Conservation (phyloP, 2,888 invertebrate genomes). For the Nebria salina region DNA sequence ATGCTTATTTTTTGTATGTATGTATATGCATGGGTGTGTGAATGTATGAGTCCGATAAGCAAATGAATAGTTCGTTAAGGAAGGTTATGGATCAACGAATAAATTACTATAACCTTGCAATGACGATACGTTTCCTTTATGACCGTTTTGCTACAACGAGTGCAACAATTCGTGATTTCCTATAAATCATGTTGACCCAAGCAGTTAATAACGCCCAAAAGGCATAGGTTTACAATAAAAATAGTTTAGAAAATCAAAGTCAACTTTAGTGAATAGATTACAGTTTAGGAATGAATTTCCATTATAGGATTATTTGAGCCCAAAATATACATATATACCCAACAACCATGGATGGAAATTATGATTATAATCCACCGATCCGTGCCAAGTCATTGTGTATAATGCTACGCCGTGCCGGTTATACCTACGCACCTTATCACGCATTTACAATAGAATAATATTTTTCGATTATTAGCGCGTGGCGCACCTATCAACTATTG, state of each 20-base stretch:
- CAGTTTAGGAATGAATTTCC: too few species aligned
- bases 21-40: slow-evolving; percentile 15
- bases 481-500: background rate
- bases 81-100: slow-evolving; percentile 44
- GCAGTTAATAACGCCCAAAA: too few species aligned
- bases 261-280: too few species aligned
- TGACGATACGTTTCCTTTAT: slow-evolving; percentile 32
- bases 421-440: background rate
- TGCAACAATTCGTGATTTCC: slow-evolving; percentile 20
- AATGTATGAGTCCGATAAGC: slow-evolving; percentile 24
- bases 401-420: background rate
- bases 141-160: slow-evolving; percentile 10
- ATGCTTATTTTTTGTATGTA: slow-evolving; percentile 21
- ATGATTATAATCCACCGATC: background rate
- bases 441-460: background rate
- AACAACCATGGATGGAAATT: background rate
- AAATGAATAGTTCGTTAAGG: slow-evolving; percentile 44
- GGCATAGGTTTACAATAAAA: too few species aligned
- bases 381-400: background rate
- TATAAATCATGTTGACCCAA: background rate
- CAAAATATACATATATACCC: too few species aligned
- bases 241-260: too few species aligned
- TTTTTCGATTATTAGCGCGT: background rate
- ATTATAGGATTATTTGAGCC: too few species aligned
- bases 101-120: slow-evolving; percentile 41